Conservation (phyloP, 2,113 vertebrate genomes). For the Hassar affinis region DNA sequence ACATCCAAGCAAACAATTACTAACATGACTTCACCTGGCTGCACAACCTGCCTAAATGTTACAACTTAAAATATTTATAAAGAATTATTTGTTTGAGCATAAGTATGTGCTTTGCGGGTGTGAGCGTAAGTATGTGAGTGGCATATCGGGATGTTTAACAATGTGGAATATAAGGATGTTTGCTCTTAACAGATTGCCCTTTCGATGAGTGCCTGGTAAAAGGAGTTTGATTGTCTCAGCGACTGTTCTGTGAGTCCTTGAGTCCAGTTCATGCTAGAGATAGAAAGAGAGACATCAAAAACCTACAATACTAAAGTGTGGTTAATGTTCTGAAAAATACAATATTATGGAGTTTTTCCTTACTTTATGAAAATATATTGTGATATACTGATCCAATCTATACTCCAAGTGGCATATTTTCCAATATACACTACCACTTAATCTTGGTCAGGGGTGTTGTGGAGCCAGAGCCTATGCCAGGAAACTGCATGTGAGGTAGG, state of each 20-base stretch:
- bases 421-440: background rate
- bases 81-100: conserved; percentile 15
- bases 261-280: background rate
- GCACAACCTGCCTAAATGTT: background rate
- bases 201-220: background rate
- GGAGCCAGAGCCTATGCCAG: background rate
- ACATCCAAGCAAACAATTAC: conserved; percentile 18
- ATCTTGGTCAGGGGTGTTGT: background rate
- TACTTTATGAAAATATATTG: background rate
- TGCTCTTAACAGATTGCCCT: background rate
- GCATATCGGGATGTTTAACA: background rate
- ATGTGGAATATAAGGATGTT: background rate
- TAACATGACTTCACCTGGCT: conserved; percentile 17
- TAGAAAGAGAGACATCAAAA: background rate
- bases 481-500: background rate
- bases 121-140: background rate
- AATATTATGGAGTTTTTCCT: background rate
- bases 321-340: background rate
- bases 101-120: background rate
- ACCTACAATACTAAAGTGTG: background rate
- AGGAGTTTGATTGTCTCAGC: background rate
- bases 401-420: background rate
- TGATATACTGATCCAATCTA: background rate
- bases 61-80: background rate
- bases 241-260: background rate